Evolutionary conservation across 30 jellyfish, hydroid and myxozoan species (phyloP), one percentile per base, ranked within the genome.

Genomic region (Euphysa ruthae): DNA sequence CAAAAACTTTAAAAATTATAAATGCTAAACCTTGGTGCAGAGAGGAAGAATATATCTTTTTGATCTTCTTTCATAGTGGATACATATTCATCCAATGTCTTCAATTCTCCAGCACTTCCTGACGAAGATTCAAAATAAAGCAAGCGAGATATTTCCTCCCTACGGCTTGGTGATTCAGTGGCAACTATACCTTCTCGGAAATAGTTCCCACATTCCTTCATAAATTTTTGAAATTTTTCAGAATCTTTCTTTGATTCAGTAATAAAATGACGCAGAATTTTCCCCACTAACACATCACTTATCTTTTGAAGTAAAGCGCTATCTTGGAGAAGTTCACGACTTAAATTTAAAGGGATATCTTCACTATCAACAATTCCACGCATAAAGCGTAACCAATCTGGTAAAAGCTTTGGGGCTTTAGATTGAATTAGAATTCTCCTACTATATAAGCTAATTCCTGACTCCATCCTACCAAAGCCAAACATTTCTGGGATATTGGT

Each of bases 331-430:
- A 88, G 83, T 63, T 88, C 97, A 12, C 97, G 75, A 69, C 97
- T 88, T 55, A 88, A 49, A 50, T 88, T 88, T 82, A 88, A 73
- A 8, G 97, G 97, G 1, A 88, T 78, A 32, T 88, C 97, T 66
- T 88, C 97, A 43, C 97, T 88, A 71, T 88, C 97, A 19, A 88
- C 97, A 3, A 88, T 92, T 1, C 97, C 97, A 49, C 91, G 84
- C 69, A 88, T 55, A 54, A 88, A 88, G 8, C 97, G 88, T 15
- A 88, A 63, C 97, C 97, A 88, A 4, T 69, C 83, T 1, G 97
- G 97, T 4, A 88, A 78, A 43, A 88, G 70, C 52, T 81, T 88
- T 27, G 71, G 75, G 1, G 97, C 94, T 43, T 88, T 88, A 3
- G 97, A 81, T 75, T 88, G 97, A 32, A 88, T 88, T 19, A 88